phyloP scores from a whole-genome alignment of 2,113 vertebrate genomes.

The Fulmarus glacialis region DNA sequence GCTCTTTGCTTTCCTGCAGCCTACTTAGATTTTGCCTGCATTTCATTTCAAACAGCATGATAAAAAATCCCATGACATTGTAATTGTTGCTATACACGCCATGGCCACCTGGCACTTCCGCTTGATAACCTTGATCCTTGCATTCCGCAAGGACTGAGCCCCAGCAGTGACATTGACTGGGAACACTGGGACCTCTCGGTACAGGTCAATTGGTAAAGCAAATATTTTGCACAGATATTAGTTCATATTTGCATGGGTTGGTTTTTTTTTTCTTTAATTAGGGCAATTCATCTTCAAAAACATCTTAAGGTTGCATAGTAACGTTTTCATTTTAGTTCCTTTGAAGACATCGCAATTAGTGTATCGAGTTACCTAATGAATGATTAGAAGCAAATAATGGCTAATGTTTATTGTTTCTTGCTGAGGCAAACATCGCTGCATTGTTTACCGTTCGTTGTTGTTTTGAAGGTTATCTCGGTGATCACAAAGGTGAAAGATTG shows the following conservation, averaged over 20 bases:
- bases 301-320: neutral
- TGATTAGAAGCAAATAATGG: neutral
- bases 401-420: neutral
- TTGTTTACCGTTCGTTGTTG: neutral
- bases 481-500: neutral
- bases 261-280: neutral
- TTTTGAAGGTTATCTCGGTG: neutral
- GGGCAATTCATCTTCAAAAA: neutral
- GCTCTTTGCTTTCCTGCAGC: neutral
- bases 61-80: neutral
- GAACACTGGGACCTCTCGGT: neutral
- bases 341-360: neutral
- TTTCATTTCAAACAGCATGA: neutral
- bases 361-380: neutral
- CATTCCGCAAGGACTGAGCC: rapidly evolving
- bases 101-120: neutral
- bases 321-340: neutral
- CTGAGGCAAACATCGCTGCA: neutral
- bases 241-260: neutral
- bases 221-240: neutral
- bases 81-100: neutral
- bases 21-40: neutral
- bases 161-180: neutral
- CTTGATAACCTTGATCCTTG: neutral
- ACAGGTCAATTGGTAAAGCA: neutral